phyloP scores from a whole-genome alignment of 2,888 invertebrate species.

The Iphiclides podalirius region DNA sequence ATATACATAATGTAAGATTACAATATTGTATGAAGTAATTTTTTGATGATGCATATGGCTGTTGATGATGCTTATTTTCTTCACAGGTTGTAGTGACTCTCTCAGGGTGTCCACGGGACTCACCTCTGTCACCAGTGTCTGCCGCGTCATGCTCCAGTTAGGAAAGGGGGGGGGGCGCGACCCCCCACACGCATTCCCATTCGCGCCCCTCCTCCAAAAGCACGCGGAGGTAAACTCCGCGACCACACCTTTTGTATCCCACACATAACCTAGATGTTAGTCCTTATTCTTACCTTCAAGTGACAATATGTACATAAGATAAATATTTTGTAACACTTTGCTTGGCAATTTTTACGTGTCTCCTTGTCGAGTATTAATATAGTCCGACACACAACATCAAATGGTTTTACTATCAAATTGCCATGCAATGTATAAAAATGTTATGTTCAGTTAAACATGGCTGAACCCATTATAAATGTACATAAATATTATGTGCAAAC shows the following conservation, averaged over 20 bases:
- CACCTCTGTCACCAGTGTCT: constrained; percentile 91
- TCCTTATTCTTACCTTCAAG: constrained; percentile 74
- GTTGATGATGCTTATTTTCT: no score
- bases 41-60: no score
- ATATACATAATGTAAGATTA: no score
- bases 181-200: constrained; percentile 75
- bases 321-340: constrained; percentile 71
- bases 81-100: constrained; percentile 90
- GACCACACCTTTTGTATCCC: constrained; percentile 53
- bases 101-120: constrained; percentile 93
- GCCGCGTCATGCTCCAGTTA: constrained; percentile 97
- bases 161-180: constrained; percentile 81
- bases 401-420: constrained; percentile 39
- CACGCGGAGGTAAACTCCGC: constrained; percentile 75
- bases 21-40: no score
- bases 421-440: constrained; percentile 55
- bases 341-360: constrained; percentile 46
- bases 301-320: constrained; percentile 81
- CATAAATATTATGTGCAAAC: constrained; percentile 62
- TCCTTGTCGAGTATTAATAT: neutral
- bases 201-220: constrained; percentile 79
- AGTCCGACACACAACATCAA: neutral
- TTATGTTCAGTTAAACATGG: constrained; percentile 53
- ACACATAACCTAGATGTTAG: constrained; percentile 60
- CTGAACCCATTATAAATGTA: constrained; percentile 66